phyloP scores from a whole-genome alignment of 2,113 vertebrate genomes.

The Craseonycteris thonglongyai region DNA sequence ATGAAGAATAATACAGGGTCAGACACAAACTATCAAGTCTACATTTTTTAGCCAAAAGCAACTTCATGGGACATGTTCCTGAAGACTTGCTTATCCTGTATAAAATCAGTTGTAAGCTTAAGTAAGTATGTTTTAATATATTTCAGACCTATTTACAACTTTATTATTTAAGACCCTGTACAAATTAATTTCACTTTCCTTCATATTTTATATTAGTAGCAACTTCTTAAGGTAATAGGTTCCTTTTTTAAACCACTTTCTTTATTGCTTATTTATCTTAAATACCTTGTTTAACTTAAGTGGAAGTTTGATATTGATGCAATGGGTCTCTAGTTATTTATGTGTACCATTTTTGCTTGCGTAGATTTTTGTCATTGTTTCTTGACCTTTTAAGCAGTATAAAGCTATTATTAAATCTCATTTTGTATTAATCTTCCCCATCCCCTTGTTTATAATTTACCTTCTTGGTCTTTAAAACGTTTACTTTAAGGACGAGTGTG shows the following conservation, averaged over 20 bases:
- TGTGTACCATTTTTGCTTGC: neutral
- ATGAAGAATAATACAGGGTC: neutral
- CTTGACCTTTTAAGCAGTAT: neutral
- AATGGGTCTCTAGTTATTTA: neutral
- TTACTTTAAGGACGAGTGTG: neutral
- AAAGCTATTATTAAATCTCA: neutral
- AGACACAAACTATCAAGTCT: neutral
- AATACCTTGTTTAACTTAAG: neutral
- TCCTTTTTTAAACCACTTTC: neutral
- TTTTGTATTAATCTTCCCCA: neutral
- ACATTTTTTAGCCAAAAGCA: neutral
- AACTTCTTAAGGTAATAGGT: neutral
- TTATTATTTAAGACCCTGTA: neutral
- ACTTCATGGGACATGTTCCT: neutral
- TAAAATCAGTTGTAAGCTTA: neutral
- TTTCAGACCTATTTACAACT: neutral
- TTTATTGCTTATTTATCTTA: neutral
- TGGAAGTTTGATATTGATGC: neutral
- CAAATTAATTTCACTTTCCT: neutral
- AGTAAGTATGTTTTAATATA: neutral
- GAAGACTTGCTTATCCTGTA: neutral
- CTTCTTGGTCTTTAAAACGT: neutral
- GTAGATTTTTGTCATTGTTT: neutral
- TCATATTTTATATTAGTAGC: neutral
- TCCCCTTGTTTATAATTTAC: neutral